These are phyloP conservation scores for Hypena proboscidalis DNA, from an alignment of 2,888 invertebrate species.

Conservation along the genomic window DNA sequence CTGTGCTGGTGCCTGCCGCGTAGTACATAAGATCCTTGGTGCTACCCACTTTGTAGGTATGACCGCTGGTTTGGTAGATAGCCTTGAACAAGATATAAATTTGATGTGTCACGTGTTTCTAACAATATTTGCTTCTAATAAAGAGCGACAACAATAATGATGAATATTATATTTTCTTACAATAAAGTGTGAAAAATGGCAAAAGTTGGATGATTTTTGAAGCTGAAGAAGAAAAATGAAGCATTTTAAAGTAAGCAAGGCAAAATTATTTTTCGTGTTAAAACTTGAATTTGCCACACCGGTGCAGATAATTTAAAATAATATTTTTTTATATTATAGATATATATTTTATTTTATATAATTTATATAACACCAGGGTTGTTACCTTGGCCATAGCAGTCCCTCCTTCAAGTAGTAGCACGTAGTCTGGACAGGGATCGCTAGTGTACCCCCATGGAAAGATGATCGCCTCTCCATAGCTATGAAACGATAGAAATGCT, in stretches of 20 bases:
- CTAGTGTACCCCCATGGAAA: slow-evolving; percentile 78
- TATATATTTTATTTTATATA: too few species aligned
- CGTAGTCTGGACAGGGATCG: slow-evolving; percentile 74
- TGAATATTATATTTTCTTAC: too few species aligned
- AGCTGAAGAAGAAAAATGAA: too few species aligned
- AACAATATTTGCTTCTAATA: too few species aligned
- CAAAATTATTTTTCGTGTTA: too few species aligned
- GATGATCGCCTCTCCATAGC: slow-evolving; percentile 78
- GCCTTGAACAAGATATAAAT: slow-evolving; percentile 59
- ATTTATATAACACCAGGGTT: not conserved
- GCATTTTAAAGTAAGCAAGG: too few species aligned
- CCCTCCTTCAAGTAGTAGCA: slow-evolving; percentile 73
- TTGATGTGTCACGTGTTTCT: too few species aligned
- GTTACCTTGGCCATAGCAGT: slow-evolving; percentile 73
- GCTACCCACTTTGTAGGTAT: slow-evolving; percentile 76
- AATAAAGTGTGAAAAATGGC: too few species aligned
- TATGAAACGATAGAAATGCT: slow-evolving; percentile 76
- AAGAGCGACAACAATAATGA: not conserved
- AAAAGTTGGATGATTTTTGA: too few species aligned
- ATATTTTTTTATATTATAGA: too few species aligned
- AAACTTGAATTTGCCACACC: too few species aligned
- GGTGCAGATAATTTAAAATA: too few species aligned
- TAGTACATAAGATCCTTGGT: slow-evolving; percentile 80
- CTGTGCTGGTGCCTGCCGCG: slow-evolving; percentile 70
- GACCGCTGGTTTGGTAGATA: slow-evolving; percentile 61